These are phyloP conservation scores for Leptopterna dolabrata DNA, from an alignment of 2,888 invertebrate genomes.

Conservation along the genomic window DNA sequence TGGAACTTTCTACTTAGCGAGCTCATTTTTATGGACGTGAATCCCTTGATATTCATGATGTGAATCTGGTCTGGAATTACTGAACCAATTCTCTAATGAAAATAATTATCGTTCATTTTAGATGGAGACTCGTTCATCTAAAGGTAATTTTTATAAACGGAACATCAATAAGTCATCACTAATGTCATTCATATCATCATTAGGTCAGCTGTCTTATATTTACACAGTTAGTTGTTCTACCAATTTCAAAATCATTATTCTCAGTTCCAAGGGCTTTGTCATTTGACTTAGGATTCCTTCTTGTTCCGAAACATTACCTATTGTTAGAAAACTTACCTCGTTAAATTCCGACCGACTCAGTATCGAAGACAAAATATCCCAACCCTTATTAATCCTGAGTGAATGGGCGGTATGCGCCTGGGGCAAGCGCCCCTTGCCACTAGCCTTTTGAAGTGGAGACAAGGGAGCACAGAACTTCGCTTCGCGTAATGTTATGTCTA, in stretches of 20 bases:
- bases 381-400: neutral
- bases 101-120: no score
- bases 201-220: no score
- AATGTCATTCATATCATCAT: no score
- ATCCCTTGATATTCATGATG: no score
- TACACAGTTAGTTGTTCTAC: neutral
- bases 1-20: no score
- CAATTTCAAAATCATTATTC: neutral
- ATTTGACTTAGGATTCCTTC: neutral
- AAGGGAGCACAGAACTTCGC: neutral
- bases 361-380: neutral
- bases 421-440: neutral
- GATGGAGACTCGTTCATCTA: no score
- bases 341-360: neutral
- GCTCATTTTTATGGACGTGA: no score
- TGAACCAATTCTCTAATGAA: no score
- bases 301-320: neutral
- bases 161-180: no score
- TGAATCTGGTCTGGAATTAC: no score
- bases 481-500: slow-evolving; percentile 11
- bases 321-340: neutral
- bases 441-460: neutral
- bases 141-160: no score
- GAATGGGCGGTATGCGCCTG: neutral
- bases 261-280: neutral